Percentiles rank a stretch among this genome's conserved stretches.
phyloP scores from a whole-genome alignment of 2,888 invertebrate species.

The Sarcophaga variegata region DNA sequence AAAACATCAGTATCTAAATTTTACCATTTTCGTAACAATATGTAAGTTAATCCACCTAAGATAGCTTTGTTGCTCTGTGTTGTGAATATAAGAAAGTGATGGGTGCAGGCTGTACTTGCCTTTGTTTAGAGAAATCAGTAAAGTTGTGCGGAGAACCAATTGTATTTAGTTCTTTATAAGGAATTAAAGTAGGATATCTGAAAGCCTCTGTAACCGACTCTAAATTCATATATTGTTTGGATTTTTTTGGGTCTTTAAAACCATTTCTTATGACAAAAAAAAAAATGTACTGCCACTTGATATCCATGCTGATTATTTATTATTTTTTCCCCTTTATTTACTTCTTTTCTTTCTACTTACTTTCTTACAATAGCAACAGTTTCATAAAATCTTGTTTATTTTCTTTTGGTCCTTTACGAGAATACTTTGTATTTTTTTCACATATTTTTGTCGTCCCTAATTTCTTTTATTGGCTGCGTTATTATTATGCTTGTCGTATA shows the following conservation, averaged over 20 bases:
- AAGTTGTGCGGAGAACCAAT: too few species aligned
- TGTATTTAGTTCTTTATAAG: too few species aligned
- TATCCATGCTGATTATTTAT: not conserved
- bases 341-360: not conserved
- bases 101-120: too few species aligned
- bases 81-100: too few species aligned
- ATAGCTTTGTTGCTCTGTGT: too few species aligned
- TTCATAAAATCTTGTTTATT: slow-evolving; percentile 60
- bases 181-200: too few species aligned
- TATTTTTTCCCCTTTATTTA: not conserved
- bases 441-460: slow-evolving; percentile 32
- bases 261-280: not conserved
- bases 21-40: too few species aligned
- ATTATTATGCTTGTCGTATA: slow-evolving; percentile 22
- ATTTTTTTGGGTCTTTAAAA: not conserved
- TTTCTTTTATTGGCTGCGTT: slow-evolving; percentile 51
- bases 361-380: slow-evolving; percentile 44
- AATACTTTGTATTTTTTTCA: slow-evolving; percentile 17
- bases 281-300: not conserved
- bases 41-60: too few species aligned
- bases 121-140: too few species aligned
- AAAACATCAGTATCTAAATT: too few species aligned
- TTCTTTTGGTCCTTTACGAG: slow-evolving; percentile 13
- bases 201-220: too few species aligned
- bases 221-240: not conserved